These are phyloP conservation scores for Leptodactylus fallax DNA, from an alignment of 2,797 vertebrate genomes.

Conservation along the genomic window DNA sequence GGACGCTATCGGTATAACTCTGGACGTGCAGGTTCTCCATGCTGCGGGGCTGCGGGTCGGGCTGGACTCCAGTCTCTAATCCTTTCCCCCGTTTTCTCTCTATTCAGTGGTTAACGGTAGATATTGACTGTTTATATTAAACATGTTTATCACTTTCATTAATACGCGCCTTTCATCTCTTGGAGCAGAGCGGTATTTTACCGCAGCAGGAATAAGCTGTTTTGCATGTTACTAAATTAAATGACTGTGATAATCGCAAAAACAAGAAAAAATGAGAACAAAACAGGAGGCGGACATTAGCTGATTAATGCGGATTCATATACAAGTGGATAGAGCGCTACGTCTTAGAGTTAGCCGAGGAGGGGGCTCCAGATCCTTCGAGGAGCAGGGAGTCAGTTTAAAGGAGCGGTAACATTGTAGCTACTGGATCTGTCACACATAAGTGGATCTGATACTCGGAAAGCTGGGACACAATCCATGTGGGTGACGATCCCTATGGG, in stretches of 20 bases:
- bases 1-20: too few relatives aligned
- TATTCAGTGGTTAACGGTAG: constrained; percentile 37
- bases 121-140: constrained; percentile 59
- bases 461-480: too few relatives aligned
- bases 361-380: neutral
- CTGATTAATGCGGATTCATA: constrained; percentile 55
- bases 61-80: neutral
- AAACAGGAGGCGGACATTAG: constrained; percentile 41
- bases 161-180: constrained; percentile 51
- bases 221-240: constrained; percentile 59
- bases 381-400: neutral
- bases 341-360: neutral
- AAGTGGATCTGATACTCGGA: too few relatives aligned
- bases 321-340: constrained; percentile 10
- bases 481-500: too few relatives aligned
- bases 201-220: constrained; percentile 57
- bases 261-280: constrained; percentile 50
- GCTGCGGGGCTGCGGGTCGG: neutral
- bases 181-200: constrained; percentile 49
- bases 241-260: constrained; percentile 63
- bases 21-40: neutral
- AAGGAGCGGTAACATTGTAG: neutral
- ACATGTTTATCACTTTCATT: constrained; percentile 59
- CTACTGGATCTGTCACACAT: neutral
- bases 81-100: neutral